Conservation (phyloP, 1,140 invertebrate genomes). For the Ctenoplectra terminalis region DNA sequence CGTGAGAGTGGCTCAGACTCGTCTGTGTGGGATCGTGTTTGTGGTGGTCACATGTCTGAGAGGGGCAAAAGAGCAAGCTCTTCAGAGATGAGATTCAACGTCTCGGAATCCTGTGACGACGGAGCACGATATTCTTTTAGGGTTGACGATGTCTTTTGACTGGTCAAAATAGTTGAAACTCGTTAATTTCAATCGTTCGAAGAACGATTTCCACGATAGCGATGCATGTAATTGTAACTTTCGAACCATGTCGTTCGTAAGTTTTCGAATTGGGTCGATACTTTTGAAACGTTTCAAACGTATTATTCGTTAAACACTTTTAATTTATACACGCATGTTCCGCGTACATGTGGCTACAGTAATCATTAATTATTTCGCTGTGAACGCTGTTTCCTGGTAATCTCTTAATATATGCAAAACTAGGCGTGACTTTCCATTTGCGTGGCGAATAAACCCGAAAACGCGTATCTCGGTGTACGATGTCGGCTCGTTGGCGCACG, state of each 20-base stretch:
- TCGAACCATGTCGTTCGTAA: too few species aligned
- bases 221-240: background rate
- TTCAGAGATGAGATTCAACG: slow-evolving; percentile 49
- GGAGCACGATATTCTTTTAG: slow-evolving; percentile 48
- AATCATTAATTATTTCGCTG: background rate
- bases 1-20: slow-evolving; percentile 49
- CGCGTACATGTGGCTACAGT: background rate
- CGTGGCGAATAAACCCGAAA: slow-evolving; percentile 1
- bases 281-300: slow-evolving; percentile 8
- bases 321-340: background rate
- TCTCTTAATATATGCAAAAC: background rate
- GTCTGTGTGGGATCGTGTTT: slow-evolving; percentile 19
- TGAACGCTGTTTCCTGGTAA: background rate
- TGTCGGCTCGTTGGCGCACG: slow-evolving; percentile 19
- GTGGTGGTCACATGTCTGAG: slow-evolving; percentile 52
- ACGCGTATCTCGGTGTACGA: background rate
- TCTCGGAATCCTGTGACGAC: slow-evolving; percentile 52
- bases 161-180: background rate
- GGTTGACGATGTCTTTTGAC: slow-evolving; percentile 29
- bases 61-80: slow-evolving; percentile 55
- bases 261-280: background rate
- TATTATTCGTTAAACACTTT: background rate
- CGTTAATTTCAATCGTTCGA: background rate
- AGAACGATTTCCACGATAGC: too few species aligned
- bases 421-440: slow-evolving; percentile 30